Base-by-base conservation (phyloP, 2,888 invertebrate genomes). In the Eupithecia subfuscata region DNA sequence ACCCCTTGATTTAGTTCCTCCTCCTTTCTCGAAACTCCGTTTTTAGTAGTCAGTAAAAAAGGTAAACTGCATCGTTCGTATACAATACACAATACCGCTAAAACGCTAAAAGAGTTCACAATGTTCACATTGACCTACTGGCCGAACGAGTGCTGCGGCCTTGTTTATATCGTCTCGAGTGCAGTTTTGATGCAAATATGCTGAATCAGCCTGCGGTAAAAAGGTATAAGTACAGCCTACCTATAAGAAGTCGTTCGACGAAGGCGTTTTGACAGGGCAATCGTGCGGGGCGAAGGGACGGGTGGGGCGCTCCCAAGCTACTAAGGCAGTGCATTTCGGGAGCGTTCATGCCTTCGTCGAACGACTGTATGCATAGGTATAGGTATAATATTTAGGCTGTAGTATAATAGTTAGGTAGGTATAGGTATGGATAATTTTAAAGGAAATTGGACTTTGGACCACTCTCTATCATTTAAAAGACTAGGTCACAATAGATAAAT, bases 121-220 rank as follows among this genome's bases (percentile, higher is more conserved):
- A 80, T 83, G 79, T 70, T 78, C 60, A 78, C 82, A 80, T 81
- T 83, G 82, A 81, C 80, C 82, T 70, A 81, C 75, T 82, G 78
- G 69, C 79, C 73, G 76, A 71, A 73, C 77, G 75, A 71, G 76
- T 77, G 77, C 69, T 64, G 48, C 69, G 72, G 34, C 79, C 80
- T 80, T 75, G 75, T 65, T 75, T 75, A 52, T 67, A 75, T 70
- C 73, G 25, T 25, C 37, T 72, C 37, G 56, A 63, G 37, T 70
- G 72, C 69, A 69, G 69, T 74, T 43, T 74, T 69, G n/a, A 73
- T 71, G 70, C 68, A 71, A 71, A 76, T 18, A 18, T 34, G 30
- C 64, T 18, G 64, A 45, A 60, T 18, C 60, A 60, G n/a, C 40
- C 25, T 11, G 43, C 12, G 12, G 34, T 70, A 48, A 60, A 14